A percentile compares a stretch with the other conserved stretches of the same genome.
Conservation (phyloP, 1,140 invertebrate genomes). For the Mercenaria mercenaria region DNA sequence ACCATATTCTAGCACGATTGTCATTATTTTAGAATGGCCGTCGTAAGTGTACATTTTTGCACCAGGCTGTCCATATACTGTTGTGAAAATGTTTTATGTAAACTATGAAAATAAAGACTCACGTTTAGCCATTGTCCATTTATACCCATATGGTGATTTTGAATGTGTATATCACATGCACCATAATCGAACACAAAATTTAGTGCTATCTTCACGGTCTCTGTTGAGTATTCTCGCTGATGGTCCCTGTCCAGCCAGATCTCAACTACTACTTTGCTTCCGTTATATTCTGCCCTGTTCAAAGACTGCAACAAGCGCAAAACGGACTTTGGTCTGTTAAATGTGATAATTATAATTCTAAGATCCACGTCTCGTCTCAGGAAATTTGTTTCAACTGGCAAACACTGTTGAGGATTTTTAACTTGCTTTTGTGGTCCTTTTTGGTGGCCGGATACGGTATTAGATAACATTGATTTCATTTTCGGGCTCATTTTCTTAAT, state of each 20-base stretch:
- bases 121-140: conserved; percentile 41
- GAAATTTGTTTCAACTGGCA: not conserved
- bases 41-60: no score
- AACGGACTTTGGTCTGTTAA: not conserved
- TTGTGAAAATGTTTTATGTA: no score
- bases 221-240: not conserved
- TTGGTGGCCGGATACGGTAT: no score
- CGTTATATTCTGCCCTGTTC: not conserved
- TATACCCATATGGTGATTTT: conserved; percentile 28
- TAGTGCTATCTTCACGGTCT: not conserved
- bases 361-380: not conserved
- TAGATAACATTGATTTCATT: no score
- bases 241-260: conserved; percentile 36
- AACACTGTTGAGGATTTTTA: not conserved
- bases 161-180: not conserved
- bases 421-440: no score
- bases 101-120: conserved; percentile 3
- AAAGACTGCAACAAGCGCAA: not conserved
- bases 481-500: no score
- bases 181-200: not conserved
- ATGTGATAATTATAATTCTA: conserved; percentile 17
- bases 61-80: no score
- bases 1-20: no score
- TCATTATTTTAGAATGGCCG: no score
- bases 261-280: not conserved